Evolutionary conservation across 2,888 invertebrate species (phyloP), one percentile per base, ranked within the genome.

Genomic region (Drosophila sordidula): DNA sequence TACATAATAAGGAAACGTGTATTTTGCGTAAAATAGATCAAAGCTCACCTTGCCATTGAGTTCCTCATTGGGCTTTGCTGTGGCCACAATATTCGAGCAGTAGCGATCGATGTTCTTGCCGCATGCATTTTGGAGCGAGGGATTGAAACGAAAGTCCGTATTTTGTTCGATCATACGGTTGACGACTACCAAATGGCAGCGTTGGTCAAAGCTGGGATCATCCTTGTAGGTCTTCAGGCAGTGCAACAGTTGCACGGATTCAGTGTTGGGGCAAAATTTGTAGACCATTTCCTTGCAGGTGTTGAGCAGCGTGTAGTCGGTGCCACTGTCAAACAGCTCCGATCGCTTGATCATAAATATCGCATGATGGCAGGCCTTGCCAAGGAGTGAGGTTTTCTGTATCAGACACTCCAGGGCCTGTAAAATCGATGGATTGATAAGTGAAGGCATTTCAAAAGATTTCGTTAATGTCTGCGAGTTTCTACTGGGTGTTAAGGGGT

Each of bases 81-180:
- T 93, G 91, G 94, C 90, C 16, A 93, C 91, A 78, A 95, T 93
- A 70, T 93, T 90, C 32, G 93, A 92, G 89, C 96, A 96, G 90
- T 94, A 95, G 84, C 95, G 96, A 65, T 95, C 94, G 18, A 98
- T 97, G 90, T 98, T 98, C 70, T 93, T 91, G 76, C 95, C 94
- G 90, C 99, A 99, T 12, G 96, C 95, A 80, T 94, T 94, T 90
- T 96, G 96, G 61, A 99, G 93, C 22, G 95, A 94, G 3, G 96
- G 96, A 93, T 98, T 98, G 70, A 98, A 95, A 68, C 98, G 95
- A 88, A 96, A 97, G 92, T 99, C 98, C 64, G 95, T 95, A 90
- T 97, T 97, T 91, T 97, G 97, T 91, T 98, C 97, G 74, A 97
- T 95, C 95, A 98, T 96, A 79, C 98, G 94, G 89, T 96, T 96